Evolutionary conservation across 2,113 vertebrate species (phyloP), one percentile per base, ranked within the genome.

Genomic region (Apodemus speciosus): DNA sequence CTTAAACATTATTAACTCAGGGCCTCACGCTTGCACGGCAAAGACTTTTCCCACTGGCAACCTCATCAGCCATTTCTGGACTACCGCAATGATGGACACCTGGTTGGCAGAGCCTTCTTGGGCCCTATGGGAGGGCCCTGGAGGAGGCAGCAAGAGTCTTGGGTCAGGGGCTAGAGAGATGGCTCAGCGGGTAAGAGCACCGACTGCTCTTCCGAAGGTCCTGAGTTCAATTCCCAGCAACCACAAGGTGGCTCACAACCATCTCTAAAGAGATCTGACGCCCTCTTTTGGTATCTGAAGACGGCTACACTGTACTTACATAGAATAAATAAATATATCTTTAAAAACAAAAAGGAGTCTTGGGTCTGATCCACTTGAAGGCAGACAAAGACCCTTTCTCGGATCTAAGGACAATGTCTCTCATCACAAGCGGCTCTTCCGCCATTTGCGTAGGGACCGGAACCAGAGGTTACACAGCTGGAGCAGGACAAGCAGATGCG

Each of bases 341-440:
- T 46, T 46, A 46, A 46, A 46, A 46, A 46, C 43, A 46, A 46
- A 46, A 46, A 46, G 6, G 43, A 46, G 43, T 46, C 49, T 91
- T 30, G 73, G 73, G 7, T 56, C 10, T 56, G 40, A 51, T 3
- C 66, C 18, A 27, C 21, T 40, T 6, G 40, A 73, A 51, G 56
- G 23, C 49, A 20, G 43, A 81, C 43, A 38, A 77, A 43, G 38
- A 40, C 16, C 87, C 40, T 72, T 84, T 51, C 66, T 2, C 51
- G 35, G 32, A 25, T 71, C 11, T 58, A 32, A 58, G 25, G 53
- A 72, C 51, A 79, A 64, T 9, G 23, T 23, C 43, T 21, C 51
- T 71, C 6, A 1, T 71, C 6, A 1, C 1, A 0, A 43, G 27
- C 2, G 16, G 46, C 32, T 71, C 32, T n/a, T 75, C 30, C 0